Percentiles rank a stretch among this genome's conserved stretches.
Evolutionary conservation across 2,113 vertebrate genomes (phyloP).

Genomic region (Dipodomys spectabilis): DNA sequence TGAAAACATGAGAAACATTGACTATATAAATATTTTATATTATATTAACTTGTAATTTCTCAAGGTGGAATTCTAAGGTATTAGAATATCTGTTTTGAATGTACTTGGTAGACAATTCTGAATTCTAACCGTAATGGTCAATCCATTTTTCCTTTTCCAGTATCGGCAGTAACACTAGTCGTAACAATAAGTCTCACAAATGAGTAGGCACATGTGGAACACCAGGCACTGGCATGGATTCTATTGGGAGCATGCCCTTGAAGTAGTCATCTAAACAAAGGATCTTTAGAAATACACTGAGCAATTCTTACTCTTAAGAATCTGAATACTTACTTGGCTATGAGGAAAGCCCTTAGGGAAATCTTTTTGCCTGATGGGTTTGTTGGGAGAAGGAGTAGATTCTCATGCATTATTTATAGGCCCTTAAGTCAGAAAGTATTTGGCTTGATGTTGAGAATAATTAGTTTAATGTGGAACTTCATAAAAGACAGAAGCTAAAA

Average conservation of each 20-base stretch:
- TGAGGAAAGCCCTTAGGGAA: neutral
- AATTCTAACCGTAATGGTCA: neutral
- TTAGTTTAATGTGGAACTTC: neutral
- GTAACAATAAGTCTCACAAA: neutral
- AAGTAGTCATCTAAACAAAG: neutral
- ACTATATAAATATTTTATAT: too few relatives aligned
- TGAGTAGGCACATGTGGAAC: neutral
- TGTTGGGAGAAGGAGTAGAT: neutral
- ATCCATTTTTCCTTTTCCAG: neutral
- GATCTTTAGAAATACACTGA: neutral
- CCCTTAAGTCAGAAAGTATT: neutral
- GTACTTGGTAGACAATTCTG: neutral
- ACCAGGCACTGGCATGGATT: neutral
- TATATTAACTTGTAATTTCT: neutral
- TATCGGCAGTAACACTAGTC: neutral
- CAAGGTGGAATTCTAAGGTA: neutral
- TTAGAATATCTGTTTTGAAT: neutral
- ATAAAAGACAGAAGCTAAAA: neutral
- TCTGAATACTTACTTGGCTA: neutral
- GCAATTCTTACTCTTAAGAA: neutral
- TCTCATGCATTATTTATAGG: neutral
- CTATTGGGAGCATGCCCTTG: neutral
- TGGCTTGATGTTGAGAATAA: neutral
- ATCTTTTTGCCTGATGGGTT: neutral
- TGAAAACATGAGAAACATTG: too few relatives aligned